Evolutionary conservation across 2,113 vertebrate genomes (phyloP), one percentile per base, ranked within the genome.

Genomic region (Euleptes europaea): DNA sequence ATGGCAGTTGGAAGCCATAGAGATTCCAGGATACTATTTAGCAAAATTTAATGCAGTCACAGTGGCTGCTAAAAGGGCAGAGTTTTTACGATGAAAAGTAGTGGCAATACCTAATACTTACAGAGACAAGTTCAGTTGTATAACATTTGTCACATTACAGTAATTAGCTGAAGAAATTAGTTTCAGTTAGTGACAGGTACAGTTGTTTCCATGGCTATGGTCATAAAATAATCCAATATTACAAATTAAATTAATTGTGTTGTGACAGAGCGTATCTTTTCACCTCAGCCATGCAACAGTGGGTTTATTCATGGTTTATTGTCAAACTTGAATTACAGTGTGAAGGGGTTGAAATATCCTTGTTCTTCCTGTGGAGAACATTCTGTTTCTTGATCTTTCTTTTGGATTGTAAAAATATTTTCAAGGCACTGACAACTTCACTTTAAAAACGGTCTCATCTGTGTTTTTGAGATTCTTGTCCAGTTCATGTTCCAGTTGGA

Each of bases 401-500:
- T 19, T 5, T 88, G 54, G 49, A 1, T n/a, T 33, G 10, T 14
- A 75, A 79, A 65, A 77, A 78, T 1, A 5, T 83, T 93, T 82
- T 51, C 75, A 88, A 84, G n/a, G 8, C 60, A 71, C 5, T 72
- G 14, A 83, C 76, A 79, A 49, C 40, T 81, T 85, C 28, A 28
- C 40, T 88, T 91, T 67, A 85, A 71, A 69, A 88, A 77, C 2
- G 12, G 67, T 84, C 72, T 49, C 66, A 74, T 83, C 72, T 91
- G 78, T 26, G 78, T 91, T 92, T 90, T 71, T 75, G 72, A 44
- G 87, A 33, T 72, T 33, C 40, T 60, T 9, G 17, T 88, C 77
- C 75, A 89, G 76, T 83, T 86, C 19, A 8, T 86, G 28, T 91
- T 95, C 88, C 77, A 94, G 82, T 63, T 86, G 13, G 33, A 84